Evolutionary conservation across 2,797 vertebrate species (phyloP), one percentile per base, ranked within the genome.

Genomic region (Myripristis murdjan): DNA sequence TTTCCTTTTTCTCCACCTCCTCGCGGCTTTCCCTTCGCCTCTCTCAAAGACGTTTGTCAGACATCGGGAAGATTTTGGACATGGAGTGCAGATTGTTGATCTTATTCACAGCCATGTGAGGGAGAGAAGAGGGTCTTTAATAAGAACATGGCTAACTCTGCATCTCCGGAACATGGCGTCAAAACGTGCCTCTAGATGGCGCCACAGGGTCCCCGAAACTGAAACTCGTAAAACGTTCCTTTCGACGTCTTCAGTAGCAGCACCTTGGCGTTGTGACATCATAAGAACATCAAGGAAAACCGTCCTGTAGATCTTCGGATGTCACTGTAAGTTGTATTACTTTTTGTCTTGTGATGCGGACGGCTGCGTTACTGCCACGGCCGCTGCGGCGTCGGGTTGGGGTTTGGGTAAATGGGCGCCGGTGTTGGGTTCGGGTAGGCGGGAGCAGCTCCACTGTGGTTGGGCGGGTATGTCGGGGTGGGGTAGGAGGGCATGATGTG

Each of bases 401-500:
- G 88, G 68, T 91, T 90, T 61, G 86, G 88, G 64, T 94, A 92
- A 62, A 92, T 85, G 1, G 92, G 88, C 0, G 89, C 89, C 0
- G 88, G 77, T 24, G 86, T 73, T 1, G 81, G 81, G 64, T 86
- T 90, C 5, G 77, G 81, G 56, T 86, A 87, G 4, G 68, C 10
- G 14, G 86, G 83, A 44, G 77, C 84, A 0, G 88, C 65, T 1
- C 84, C 52, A 64, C 77, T 91, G 35, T 89, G 81, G 44, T 89
- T 78, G 20, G 88, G 87, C 0, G 86, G 87, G 71, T 93, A 92
- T 0, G 84, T 87, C 0, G 86, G 87, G 2, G 89, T 90, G 0
- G 90, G 87, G 57, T 92, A 93, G 62, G 89, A 87, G 0, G 86
- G 57, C 79, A 90, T 78, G 20, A 85, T 18, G 47, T 87, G 90